Evolutionary conservation across 2,888 invertebrate species (phyloP), one percentile per base, ranked within the genome.

Genomic region (Chymomyza amoena): DNA sequence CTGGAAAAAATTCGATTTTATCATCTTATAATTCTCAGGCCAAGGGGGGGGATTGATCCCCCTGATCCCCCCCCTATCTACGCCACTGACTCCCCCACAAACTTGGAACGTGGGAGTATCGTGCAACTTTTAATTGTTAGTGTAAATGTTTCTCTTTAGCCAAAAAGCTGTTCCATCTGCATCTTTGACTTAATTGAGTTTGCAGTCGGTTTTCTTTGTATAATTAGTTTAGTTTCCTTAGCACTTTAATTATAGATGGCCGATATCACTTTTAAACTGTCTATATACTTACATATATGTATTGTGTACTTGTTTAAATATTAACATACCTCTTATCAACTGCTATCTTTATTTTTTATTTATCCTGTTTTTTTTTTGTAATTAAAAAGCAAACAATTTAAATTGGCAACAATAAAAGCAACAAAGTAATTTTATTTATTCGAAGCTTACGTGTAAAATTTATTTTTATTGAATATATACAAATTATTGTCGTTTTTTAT

Each of bases 181-280:
- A 25, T 25, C 68, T 75, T 67, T 66, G 66, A 70, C 73, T 73
- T 79, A 81, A 81, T 81, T 81, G 70, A 79, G 79, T 79, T 81
- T 81, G 73, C 76, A 78, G 74, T 64, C 66, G 76, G 72, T 25
- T 72, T 80, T 79, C 80, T 80, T 80, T 80, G 80, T 72, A 69
- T 79, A 80, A 80, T 80, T 80, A 80, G 73, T 79, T 80, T 77
- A 56, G 61, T 36, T 36, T 36, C 36, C 9, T 36, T 9, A 36
- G 36, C 36, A 36, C 6, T 36, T 36, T 36, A 36, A 36, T 36
- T 36, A 9, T 36, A 36, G 36, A 36, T 36, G 36, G 36, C 6
- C 36, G 36, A 36, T 36, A 36, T 36, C 36, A 36, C 39, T 13
- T 45, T 45, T 7, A 1, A 13, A 45, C 6, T 36, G 36, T 36